A percentile compares a stretch with the other conserved stretches of the same genome.
Evolutionary conservation across 1,140 invertebrate genomes (phyloP).

Genomic region (Drosophila pseudoananassae): DNA sequence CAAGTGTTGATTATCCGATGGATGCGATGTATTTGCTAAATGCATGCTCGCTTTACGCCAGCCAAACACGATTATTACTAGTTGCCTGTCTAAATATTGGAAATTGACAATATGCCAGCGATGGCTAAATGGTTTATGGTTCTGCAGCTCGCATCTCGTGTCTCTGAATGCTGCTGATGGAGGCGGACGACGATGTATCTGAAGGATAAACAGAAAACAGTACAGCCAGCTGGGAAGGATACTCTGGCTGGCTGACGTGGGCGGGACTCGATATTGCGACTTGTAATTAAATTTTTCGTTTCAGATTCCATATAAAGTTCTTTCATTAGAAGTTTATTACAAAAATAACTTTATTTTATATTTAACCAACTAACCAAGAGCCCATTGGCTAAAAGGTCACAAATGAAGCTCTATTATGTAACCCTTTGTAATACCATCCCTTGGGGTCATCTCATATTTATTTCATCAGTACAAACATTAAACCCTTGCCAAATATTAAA

Average conservation of each 20-base stretch:
- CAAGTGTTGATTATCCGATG: slow-evolving; percentile 73
- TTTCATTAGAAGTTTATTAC: not conserved
- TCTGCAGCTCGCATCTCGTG: not conserved
- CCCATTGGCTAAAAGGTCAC: not conserved
- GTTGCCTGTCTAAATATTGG: slow-evolving; percentile 77
- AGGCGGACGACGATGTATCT: not conserved
- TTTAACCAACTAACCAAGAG: not conserved
- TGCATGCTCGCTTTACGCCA: slow-evolving; percentile 68
- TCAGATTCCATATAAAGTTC: slow-evolving; percentile 5
- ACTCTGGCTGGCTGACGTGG: slow-evolving; percentile 21
- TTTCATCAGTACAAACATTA: not conserved
- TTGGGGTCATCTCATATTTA: slow-evolving; percentile 7
- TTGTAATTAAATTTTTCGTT: slow-evolving; percentile 36
- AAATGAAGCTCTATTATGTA: not conserved
- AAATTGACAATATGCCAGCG: slow-evolving; percentile 66
- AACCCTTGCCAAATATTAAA: slow-evolving; percentile 15
- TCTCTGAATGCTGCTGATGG: slow-evolving; percentile 3
- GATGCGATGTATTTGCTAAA: slow-evolving; percentile 46
- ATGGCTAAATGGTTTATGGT: slow-evolving; percentile 47
- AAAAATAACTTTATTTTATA: not conserved
- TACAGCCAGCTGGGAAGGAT: slow-evolving; percentile 26
- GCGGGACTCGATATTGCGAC: slow-evolving; percentile 9
- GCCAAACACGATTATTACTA: slow-evolving; percentile 76
- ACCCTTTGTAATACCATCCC: not conserved
- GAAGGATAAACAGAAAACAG: slow-evolving; percentile 1